Percentiles rank a stretch among this genome's conserved stretches.
Evolutionary conservation across 1,140 invertebrate genomes (phyloP).

Genomic region (Plectrocnemia conspersa): DNA sequence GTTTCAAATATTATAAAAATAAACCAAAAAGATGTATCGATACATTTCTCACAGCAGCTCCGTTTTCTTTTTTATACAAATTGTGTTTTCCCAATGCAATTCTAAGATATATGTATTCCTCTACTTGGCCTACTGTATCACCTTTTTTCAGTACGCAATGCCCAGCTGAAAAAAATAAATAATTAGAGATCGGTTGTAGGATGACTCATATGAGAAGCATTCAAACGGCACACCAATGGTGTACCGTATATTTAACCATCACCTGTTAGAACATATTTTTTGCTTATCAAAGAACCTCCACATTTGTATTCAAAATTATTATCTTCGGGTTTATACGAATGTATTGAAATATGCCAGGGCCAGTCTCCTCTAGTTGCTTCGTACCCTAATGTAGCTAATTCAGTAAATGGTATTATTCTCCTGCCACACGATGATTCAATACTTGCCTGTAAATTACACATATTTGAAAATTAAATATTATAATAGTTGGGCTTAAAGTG

Average conservation of each 20-base stretch:
- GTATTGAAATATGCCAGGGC: conserved; percentile 29
- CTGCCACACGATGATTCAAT: conserved; percentile 22
- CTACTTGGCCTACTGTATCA: too few relatives aligned
- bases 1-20: background rate
- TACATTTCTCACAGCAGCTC: background rate
- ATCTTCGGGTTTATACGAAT: background rate
- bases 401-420: conserved; percentile 13
- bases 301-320: conserved; percentile 14
- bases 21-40: background rate
- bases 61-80: conserved; percentile 5
- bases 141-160: conserved; percentile 18
- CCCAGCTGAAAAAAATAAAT: conserved; percentile 18
- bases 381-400: conserved; percentile 12
- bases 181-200: too few relatives aligned
- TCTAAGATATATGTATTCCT: too few relatives aligned
- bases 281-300: conserved; percentile 26
- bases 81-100: conserved; percentile 19
- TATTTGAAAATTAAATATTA: too few relatives aligned
- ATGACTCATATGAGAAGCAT: too few relatives aligned
- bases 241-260: conserved; percentile 4
- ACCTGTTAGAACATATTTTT: conserved; percentile 23
- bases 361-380: conserved; percentile 23
- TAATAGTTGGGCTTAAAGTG: too few relatives aligned
- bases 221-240: background rate
- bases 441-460: conserved; percentile 19